phyloP scores from a whole-genome alignment of 2,797 vertebrate genomes.

The Carcharodon carcharias region DNA sequence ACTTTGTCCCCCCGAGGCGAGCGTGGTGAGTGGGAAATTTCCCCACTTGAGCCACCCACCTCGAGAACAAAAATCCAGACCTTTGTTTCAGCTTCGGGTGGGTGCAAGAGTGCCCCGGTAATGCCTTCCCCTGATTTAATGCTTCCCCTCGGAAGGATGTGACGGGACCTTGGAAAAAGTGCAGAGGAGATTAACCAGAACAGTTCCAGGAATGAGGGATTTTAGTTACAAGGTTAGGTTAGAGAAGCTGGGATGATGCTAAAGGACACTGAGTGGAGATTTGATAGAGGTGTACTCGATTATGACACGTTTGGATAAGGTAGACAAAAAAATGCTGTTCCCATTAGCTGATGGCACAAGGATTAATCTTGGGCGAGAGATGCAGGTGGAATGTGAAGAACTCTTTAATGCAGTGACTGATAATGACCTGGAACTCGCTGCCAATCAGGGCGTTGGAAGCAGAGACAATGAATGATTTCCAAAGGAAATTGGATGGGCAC shows the following conservation, averaged over 20 bases:
- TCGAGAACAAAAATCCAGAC: no score
- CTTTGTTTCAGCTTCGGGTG: not conserved
- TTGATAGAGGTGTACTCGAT: not conserved
- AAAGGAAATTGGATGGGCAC: no score
- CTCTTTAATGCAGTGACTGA: not conserved
- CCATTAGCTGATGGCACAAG: not conserved
- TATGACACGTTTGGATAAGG: not conserved
- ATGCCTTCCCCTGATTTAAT: not conserved
- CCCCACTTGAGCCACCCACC: no score
- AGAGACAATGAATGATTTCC: not conserved
- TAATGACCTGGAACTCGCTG: no score
- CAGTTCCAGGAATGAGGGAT: not conserved
- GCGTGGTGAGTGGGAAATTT: no score
- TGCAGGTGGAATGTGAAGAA: not conserved
- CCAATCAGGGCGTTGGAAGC: not conserved
- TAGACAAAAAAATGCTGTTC: not conserved
- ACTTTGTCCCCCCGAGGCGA: no score
- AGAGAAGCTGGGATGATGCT: not conserved
- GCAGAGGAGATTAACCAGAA: not conserved
- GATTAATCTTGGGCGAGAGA: not conserved
- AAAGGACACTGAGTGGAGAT: not conserved
- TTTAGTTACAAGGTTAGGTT: not conserved
- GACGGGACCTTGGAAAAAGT: not conserved
- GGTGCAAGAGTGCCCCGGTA: not conserved
- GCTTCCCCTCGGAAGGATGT: not conserved